A percentile compares a stretch with the other conserved stretches of the same genome.
Conservation (phyloP, 2,113 vertebrate genomes). For the Puffinus mauretanicus region DNA sequence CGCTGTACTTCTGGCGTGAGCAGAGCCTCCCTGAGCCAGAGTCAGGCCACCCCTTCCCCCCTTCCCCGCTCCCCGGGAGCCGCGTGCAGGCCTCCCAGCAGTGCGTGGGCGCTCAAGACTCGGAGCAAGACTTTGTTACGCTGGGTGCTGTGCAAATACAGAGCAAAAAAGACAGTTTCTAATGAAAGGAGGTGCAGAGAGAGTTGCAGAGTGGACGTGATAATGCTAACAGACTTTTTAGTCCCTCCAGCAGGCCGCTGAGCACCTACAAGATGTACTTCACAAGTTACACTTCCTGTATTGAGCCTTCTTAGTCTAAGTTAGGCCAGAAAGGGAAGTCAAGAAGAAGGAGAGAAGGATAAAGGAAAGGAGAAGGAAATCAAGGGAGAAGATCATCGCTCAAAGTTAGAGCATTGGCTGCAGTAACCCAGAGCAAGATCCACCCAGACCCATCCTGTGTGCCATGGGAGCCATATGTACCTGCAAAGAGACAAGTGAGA, state of each 20-base stretch:
- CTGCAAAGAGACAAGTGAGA: background rate
- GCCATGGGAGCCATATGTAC: accelerated
- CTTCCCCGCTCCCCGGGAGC: background rate
- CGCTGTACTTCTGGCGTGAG: background rate
- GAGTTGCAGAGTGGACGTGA: background rate
- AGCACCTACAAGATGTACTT: background rate
- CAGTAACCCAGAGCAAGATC: background rate
- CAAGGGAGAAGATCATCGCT: background rate
- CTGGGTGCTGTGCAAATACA: background rate
- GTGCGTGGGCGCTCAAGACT: accelerated
- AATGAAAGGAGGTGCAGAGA: background rate
- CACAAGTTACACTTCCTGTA: background rate
- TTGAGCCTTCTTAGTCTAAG: background rate
- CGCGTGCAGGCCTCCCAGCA: accelerated
- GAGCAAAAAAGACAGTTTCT: background rate
- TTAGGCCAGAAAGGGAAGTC: background rate
- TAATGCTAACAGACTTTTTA: background rate
- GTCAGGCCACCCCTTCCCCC: background rate
- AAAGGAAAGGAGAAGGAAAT: background rate
- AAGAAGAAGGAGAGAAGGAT: background rate
- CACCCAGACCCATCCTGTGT: background rate
- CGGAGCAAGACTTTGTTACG: background rate
- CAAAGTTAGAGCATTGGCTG: background rate
- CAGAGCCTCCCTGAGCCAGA: background rate
- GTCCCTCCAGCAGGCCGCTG: background rate